Evolutionary conservation across 2,888 invertebrate species (phyloP).

Genomic region (Hypselothyrea guttata): DNA sequence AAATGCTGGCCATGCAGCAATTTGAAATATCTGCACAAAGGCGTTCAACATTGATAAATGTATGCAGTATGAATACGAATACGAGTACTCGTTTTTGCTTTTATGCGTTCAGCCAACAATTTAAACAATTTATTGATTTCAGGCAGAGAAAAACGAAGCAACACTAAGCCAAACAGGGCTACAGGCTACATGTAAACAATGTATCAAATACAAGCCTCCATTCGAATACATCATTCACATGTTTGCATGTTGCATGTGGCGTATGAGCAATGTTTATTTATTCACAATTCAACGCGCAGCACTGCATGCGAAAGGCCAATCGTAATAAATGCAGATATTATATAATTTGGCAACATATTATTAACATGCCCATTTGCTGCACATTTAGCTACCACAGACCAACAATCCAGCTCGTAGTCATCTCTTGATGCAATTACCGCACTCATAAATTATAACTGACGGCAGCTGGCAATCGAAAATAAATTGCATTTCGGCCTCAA

Average conservation of each 20-base stretch:
- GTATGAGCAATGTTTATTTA: conserved; percentile 46
- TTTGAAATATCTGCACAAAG: conserved; percentile 15
- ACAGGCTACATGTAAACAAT: conserved; percentile 6
- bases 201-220: not conserved
- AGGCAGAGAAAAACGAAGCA: conserved; percentile 12
- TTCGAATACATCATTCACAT: conserved; percentile 20
- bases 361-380: conserved; percentile 8
- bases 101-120: conserved; percentile 28
- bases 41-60: conserved; percentile 42
- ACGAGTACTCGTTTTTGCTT: conserved; percentile 39
- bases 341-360: conserved; percentile 19
- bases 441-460: conserved; percentile 67
- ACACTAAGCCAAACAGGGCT: conserved; percentile 20
- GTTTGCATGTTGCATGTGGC: conserved; percentile 15
- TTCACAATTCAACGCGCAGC: conserved; percentile 38
- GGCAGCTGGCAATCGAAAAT: conserved; percentile 67
- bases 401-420: not conserved
- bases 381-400: conserved; percentile 13
- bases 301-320: conserved; percentile 6
- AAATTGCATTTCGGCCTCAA: conserved; percentile 62
- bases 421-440: conserved; percentile 51
- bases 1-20: conserved; percentile 8
- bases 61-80: no score
- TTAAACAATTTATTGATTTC: conserved; percentile 68
- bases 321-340: conserved; percentile 30